A percentile compares a stretch with the other conserved stretches of the same genome.
phyloP scores from a whole-genome alignment of 2,797 vertebrate species.

The Hipposideros larvatus region DNA sequence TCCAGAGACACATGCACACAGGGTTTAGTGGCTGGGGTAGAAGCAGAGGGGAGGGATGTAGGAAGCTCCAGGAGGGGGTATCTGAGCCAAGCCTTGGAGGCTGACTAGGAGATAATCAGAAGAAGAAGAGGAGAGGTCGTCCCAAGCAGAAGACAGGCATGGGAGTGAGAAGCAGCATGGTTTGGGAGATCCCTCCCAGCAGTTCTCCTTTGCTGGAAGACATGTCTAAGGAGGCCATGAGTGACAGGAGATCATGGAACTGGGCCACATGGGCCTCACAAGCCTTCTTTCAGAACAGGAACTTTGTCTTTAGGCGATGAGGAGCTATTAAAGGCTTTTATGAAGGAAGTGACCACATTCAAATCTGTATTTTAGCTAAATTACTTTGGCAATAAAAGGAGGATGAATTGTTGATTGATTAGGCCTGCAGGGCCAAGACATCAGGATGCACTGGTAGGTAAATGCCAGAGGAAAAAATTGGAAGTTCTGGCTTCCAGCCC shows the following conservation, averaged over 20 bases:
- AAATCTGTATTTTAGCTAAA: conserved; percentile 43
- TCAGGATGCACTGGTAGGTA: too few species aligned
- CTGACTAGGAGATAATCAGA: background rate
- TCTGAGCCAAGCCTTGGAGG: background rate
- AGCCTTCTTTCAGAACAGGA: background rate
- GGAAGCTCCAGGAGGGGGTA: background rate
- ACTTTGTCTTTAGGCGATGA: background rate
- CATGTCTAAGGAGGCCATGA: background rate
- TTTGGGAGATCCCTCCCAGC: background rate
- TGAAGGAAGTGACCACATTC: background rate
- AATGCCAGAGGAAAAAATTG: background rate
- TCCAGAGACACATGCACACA: background rate
- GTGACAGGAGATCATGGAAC: background rate
- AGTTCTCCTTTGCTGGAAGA: too few species aligned
- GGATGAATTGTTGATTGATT: background rate
- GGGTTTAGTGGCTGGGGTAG: rapidly evolving
- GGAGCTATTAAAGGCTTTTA: background rate
- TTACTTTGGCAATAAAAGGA: conserved; percentile 40
- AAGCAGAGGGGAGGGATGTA: too few species aligned
- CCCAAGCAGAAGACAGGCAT: background rate
- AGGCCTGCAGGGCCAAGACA: background rate
- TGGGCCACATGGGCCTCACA: rapidly evolving
- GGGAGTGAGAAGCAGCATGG: background rate
- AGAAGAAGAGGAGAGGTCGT: background rate
- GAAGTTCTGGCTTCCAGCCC: background rate